phyloP scores from a whole-genome alignment of 2,888 invertebrate species.

The Caenorhabditis wallacei region DNA sequence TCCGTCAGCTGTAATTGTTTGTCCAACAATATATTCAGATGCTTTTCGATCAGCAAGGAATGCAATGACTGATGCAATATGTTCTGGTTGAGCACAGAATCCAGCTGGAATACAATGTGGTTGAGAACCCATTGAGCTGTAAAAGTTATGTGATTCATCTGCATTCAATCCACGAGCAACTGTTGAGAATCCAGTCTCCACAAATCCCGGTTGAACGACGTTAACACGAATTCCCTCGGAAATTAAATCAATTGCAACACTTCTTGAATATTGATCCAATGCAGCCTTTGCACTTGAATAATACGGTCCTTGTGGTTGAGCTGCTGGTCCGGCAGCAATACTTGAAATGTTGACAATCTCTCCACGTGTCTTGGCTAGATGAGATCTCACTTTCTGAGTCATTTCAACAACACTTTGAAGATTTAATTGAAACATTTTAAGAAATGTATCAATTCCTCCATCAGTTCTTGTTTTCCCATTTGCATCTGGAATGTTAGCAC shows the following conservation, averaged over 20 bases:
- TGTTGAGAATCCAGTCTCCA: conserved; percentile 15
- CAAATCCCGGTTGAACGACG: conserved; percentile 25
- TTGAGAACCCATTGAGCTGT: conserved; percentile 7
- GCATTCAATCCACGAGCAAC: conserved; percentile 22
- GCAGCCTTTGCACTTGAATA: conserved; percentile 50
- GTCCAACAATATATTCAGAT: conserved; percentile 64
- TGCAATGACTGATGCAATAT: conserved; percentile 57
- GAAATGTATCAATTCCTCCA: conserved; percentile 24
- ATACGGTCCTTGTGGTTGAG: conserved; percentile 18
- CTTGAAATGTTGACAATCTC: conserved; percentile 62
- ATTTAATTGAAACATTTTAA: conserved; percentile 28
- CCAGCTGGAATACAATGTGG: conserved; percentile 43
- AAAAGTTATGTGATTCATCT: conserved; percentile 11
- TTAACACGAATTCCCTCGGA: conserved; percentile 51
- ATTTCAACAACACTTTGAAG: conserved; percentile 41
- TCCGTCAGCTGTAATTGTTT: conserved; percentile 56
- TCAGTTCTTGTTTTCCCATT: conserved; percentile 18
- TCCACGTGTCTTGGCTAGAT: conserved; percentile 57
- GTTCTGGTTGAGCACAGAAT: conserved; percentile 48
- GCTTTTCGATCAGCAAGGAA: conserved; percentile 57
- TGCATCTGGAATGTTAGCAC: conserved; percentile 37
- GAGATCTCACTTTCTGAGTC: conserved; percentile 42
- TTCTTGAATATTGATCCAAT: conserved; percentile 46
- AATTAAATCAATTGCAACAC: conserved; percentile 31
- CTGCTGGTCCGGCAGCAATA: conserved; percentile 36